Evolutionary conservation across 2,888 invertebrate species (phyloP), one percentile per base, ranked within the genome.

Genomic region (Hirtodrosophila confusa): DNA sequence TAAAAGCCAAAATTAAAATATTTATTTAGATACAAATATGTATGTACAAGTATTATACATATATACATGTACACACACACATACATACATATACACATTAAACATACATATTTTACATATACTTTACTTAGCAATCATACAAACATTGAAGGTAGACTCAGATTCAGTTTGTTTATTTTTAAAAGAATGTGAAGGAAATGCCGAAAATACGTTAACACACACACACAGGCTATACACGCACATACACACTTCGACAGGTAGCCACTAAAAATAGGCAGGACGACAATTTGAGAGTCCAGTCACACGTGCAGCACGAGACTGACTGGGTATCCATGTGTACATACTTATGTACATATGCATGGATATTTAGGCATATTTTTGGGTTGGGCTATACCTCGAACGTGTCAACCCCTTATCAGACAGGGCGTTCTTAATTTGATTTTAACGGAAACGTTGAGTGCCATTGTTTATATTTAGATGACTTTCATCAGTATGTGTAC

Each of bases 131-230:
- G 65, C 64, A 69, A 69, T 70, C 69, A 56, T 39, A 70, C 57
- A 69, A 66, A 58, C 66, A 62, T 69, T 69, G 73, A 69, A 69
- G 66, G 57, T 55, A 69, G 50, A 17, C 36, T 36, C 57, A 48
- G 4, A 43, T 31, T 41, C 50, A 51, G 36, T 48, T 73, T 74
- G 69, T 75, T 73, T 74, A 74, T 74, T 75, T 75, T 57, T 49
- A 71, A 69, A 75, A 75, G 64, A 73, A 73, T 73, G 65, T 8
- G 69, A 73, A 73, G 72, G 69, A 73, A 73, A 73, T 61, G 47
- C 56, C 33, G 23, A 63, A 75, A 75, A 50, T 71, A 56, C 53
- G 57, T 56, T 62, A 67, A 50, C 36, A 63, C 33, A 43, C 12
- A 12, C 10, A 36, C 10, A 48, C 8, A 37, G 8, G 4, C 4